Evolutionary conservation across 2,113 vertebrate species (phyloP).

Genomic region (Murina feae): DNA sequence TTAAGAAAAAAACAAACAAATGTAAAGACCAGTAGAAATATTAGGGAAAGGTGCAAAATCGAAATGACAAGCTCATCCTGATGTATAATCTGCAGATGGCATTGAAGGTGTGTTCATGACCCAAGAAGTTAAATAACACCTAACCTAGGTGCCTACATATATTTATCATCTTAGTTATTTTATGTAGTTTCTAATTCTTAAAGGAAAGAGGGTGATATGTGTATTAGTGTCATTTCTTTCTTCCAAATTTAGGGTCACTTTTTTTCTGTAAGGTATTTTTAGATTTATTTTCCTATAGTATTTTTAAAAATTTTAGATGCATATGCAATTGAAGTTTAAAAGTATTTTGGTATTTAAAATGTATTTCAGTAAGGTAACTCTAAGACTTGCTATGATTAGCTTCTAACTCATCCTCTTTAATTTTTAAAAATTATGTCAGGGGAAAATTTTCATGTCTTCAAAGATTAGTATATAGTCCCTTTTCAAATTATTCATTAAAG

Average conservation of each 20-base stretch:
- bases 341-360: neutral
- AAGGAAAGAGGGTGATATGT: neutral
- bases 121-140: neutral
- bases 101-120: neutral
- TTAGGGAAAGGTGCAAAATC: neutral
- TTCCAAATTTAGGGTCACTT: neutral
- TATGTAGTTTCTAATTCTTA: conserved; percentile 25
- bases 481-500: conserved; percentile 11
- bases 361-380: neutral
- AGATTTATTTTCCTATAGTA: conserved; percentile 11
- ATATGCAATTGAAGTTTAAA: conserved; percentile 4
- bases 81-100: neutral
- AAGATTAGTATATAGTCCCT: neutral
- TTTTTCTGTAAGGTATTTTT: conserved; percentile 38
- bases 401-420: neutral
- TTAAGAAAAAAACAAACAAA: neutral
- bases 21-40: conserved; percentile 2
- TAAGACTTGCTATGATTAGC: conserved; percentile 18
- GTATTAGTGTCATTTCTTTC: conserved; percentile 30
- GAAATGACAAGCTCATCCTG: neutral
- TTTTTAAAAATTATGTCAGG: conserved; percentile 6
- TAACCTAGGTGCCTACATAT: conserved; percentile 20
- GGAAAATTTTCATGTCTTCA: neutral
- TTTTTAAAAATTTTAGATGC: neutral
- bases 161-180: conserved; percentile 10